These are phyloP conservation scores for Myiothlypis coronata DNA, from an alignment of 2,797 vertebrate genomes.

Conservation along the genomic window DNA sequence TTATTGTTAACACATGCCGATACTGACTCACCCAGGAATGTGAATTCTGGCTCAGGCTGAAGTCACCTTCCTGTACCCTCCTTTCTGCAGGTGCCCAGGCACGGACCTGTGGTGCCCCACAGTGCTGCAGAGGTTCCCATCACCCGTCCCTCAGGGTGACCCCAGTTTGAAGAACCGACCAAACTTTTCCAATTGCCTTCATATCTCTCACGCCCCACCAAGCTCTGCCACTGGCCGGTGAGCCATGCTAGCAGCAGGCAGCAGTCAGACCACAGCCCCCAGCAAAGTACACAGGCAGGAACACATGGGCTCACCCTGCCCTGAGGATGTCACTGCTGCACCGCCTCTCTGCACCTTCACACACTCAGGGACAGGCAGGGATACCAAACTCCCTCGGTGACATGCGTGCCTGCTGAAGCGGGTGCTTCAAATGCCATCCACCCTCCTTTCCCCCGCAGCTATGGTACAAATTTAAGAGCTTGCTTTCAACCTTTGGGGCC, in stretches of 20 bases:
- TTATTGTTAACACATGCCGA: conserved; percentile 4
- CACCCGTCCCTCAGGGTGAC: accelerated
- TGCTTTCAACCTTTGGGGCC: background rate
- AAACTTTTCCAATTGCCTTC: background rate
- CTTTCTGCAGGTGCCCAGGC: background rate
- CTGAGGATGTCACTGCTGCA: background rate
- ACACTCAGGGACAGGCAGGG: background rate
- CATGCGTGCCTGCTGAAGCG: background rate
- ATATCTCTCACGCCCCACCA: background rate
- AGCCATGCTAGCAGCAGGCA: background rate
- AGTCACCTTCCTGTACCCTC: background rate
- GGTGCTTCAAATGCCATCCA: background rate
- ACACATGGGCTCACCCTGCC: background rate
- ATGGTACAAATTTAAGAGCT: background rate
- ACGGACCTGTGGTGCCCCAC: background rate
- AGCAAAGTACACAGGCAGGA: background rate
- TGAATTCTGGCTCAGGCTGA: background rate
- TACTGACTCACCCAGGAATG: background rate
- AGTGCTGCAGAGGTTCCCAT: background rate
- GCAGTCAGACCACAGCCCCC: background rate
- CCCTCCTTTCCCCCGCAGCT: background rate
- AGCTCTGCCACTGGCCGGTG: background rate
- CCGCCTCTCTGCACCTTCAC: accelerated
- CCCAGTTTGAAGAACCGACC: background rate
- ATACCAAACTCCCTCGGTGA: background rate